A percentile compares a stretch with the other conserved stretches of the same genome.
phyloP scores from a whole-genome alignment of 2,797 vertebrate species.

The Pitangus sulphuratus region DNA sequence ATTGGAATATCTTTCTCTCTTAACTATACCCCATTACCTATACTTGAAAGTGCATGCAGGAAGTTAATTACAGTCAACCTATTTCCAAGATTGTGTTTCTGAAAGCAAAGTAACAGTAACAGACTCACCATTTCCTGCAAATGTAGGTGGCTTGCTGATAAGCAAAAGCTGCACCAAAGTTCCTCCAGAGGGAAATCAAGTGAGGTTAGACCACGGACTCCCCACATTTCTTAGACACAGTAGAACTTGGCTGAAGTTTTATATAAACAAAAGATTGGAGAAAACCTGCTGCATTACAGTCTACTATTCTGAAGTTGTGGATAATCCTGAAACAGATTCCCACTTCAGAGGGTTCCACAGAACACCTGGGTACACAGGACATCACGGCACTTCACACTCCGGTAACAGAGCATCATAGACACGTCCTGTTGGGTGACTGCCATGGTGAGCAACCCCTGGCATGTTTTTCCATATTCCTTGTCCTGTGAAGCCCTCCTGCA shows the following conservation, averaged over 20 bases:
- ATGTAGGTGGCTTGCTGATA: not conserved
- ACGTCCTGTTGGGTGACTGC: accelerated
- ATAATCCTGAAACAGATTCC: not conserved
- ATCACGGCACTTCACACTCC: not conserved
- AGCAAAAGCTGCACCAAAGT: not conserved
- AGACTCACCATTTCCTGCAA: not conserved
- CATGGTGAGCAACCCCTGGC: not conserved
- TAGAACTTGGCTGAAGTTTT: not conserved
- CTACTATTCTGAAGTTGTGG: not conserved
- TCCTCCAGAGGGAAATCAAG: not conserved
- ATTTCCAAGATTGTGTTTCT: not conserved
- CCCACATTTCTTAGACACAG: not conserved
- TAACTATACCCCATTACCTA: not conserved
- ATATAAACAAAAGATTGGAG: not conserved
- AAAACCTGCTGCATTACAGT: not conserved
- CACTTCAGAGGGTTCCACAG: not conserved
- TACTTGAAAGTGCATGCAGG: not conserved
- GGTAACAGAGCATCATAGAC: not conserved
- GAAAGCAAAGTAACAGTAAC: not conserved
- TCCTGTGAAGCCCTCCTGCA: not conserved
- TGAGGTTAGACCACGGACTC: not conserved
- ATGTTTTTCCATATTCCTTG: not conserved
- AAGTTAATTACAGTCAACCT: not conserved
- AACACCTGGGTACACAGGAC: not conserved
- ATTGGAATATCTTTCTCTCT: not conserved